Conservation (phyloP, 2,113 vertebrate species). For the Opisthocomus hoazin region DNA sequence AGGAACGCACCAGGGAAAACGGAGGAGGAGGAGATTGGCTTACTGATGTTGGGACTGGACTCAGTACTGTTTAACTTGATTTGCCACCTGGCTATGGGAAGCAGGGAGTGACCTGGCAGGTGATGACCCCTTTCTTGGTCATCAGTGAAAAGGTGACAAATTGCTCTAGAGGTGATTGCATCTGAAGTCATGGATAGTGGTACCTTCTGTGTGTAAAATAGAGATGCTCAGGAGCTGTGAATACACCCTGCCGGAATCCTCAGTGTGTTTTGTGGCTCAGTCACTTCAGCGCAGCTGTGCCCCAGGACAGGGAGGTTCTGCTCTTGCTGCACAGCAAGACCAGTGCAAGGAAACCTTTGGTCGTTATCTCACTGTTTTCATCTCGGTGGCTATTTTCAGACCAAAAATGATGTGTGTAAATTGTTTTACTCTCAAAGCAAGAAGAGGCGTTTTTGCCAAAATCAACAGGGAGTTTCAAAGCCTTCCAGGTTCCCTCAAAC, state of each 20-base stretch:
- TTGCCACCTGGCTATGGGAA: not conserved
- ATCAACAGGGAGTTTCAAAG: slow-evolving; percentile 70
- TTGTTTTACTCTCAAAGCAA: slow-evolving; percentile 62
- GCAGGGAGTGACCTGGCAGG: not conserved
- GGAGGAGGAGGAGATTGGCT: not conserved
- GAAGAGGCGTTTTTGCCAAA: slow-evolving; percentile 59
- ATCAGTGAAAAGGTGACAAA: not conserved
- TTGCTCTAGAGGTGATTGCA: not conserved
- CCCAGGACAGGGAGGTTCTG: not conserved
- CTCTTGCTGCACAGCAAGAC: not conserved
- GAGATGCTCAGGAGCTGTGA: not conserved
- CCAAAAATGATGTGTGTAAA: slow-evolving; percentile 38
- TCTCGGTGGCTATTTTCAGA: slow-evolving; percentile 56
- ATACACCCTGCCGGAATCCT: not conserved
- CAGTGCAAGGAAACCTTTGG: not conserved
- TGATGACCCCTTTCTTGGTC: not conserved
- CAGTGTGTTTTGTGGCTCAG: not conserved
- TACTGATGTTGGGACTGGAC: no score
- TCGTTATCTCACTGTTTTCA: not conserved
- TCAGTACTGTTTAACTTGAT: not conserved
- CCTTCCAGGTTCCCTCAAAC: slow-evolving; percentile 72
- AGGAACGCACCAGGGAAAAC: not conserved
- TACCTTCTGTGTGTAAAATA: not conserved
- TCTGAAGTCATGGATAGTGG: not conserved
- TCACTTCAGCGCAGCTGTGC: not conserved